phyloP scores from a whole-genome alignment of 2,888 invertebrate genomes.

The Drosophila pegasa region DNA sequence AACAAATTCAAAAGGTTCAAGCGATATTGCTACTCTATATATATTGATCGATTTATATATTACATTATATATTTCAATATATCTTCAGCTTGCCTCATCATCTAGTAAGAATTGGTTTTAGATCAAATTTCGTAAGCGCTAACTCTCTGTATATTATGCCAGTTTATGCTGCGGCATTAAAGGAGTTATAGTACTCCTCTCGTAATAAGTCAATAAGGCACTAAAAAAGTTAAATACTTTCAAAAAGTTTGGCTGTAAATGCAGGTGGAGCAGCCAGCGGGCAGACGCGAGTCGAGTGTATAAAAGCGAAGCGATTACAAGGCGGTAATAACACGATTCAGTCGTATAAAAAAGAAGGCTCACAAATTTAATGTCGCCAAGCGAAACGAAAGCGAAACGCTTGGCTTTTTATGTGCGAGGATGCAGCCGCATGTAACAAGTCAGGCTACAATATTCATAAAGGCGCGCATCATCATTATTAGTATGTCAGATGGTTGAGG shows the following conservation, averaged over 20 bases:
- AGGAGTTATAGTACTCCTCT: background rate
- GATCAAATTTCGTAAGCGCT: background rate
- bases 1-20: background rate
- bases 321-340: conserved; percentile 72
- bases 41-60: background rate
- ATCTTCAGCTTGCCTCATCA: too few relatives aligned
- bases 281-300: too few relatives aligned
- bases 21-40: background rate
- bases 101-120: background rate
- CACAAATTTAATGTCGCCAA: conserved; percentile 65
- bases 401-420: conserved; percentile 61
- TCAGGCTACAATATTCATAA: conserved; percentile 49
- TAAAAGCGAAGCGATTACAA: conserved; percentile 64
- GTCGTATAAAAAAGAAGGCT: conserved; percentile 61
- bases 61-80: too few relatives aligned
- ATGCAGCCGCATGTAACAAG: conserved; percentile 32
- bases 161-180: background rate
- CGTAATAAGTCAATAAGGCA: background rate
- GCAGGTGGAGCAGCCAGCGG: conserved; percentile 7
- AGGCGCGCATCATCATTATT: conserved; percentile 44
- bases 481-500: background rate
- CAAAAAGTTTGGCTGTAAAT: conserved; percentile 29
- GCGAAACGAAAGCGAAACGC: conserved; percentile 52
- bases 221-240: background rate
- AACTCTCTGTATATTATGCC: background rate